Evolutionary conservation across 2,113 vertebrate species (phyloP).

Genomic region (Eulemur macaco): DNA sequence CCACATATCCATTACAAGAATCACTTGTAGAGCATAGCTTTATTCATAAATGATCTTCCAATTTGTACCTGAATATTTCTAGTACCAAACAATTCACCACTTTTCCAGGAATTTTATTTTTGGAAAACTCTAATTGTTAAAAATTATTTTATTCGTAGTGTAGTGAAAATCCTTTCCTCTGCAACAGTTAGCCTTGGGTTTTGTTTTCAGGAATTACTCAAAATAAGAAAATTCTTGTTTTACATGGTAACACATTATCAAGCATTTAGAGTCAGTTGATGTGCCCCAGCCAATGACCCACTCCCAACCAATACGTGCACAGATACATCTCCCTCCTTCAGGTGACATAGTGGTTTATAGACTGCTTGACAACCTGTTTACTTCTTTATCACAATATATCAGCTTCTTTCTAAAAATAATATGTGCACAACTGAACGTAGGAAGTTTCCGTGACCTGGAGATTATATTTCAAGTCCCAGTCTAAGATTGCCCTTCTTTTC

Average conservation of each 20-base stretch:
- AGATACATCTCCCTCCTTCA: background rate
- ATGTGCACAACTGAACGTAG: background rate
- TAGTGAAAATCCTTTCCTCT: background rate
- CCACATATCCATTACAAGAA: background rate
- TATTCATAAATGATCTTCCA: background rate
- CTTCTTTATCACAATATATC: background rate
- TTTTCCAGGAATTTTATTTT: constrained; percentile 7
- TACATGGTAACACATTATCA: background rate
- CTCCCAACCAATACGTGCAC: fast-evolving
- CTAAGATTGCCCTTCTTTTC: background rate
- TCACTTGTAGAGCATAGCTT: background rate
- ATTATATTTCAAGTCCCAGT: background rate
- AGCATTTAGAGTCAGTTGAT: background rate
- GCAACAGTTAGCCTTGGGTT: background rate
- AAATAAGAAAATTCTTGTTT: background rate
- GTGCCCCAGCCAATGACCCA: too few relatives aligned
- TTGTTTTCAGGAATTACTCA: background rate
- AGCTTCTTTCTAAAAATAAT: background rate
- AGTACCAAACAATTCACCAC: background rate
- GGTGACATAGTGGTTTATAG: background rate
- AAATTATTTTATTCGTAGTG: background rate
- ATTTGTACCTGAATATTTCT: background rate
- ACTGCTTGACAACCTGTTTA: background rate
- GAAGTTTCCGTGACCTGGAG: background rate
- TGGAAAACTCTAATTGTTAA: background rate